These are phyloP conservation scores for Clistopyga incitator DNA, from an alignment of 2,888 invertebrate genomes.

Conservation along the genomic window DNA sequence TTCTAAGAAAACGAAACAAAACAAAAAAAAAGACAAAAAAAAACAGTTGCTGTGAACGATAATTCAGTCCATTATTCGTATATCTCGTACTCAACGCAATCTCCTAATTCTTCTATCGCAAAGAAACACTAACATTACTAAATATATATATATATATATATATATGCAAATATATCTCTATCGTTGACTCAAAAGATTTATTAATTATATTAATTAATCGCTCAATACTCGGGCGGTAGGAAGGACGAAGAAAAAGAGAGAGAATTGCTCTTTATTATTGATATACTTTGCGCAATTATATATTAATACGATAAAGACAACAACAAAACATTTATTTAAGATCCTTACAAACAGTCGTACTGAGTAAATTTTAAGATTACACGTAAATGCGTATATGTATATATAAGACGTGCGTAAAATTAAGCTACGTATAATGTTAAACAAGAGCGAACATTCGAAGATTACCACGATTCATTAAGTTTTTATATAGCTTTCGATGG, in stretches of 20 bases:
- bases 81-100: constrained; percentile 38
- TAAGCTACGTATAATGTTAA: constrained; percentile 20
- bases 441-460: constrained; percentile 12
- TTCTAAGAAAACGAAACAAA: constrained; percentile 73
- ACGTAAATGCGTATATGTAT: constrained; percentile 37
- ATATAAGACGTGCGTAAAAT: constrained; percentile 38
- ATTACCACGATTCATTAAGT: constrained; percentile 51
- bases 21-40: constrained; percentile 1
- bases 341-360: constrained; percentile 40
- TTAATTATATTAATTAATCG: constrained; percentile 48
- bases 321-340: constrained; percentile 39
- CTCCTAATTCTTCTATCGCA: constrained; percentile 40
- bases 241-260: constrained; percentile 8
- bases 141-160: background rate
- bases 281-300: constrained; percentile 54
- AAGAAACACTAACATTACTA: constrained; percentile 21
- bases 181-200: constrained; percentile 52
- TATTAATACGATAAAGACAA: constrained; percentile 37
- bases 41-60: constrained; percentile 63
- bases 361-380: constrained; percentile 56
- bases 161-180: constrained; percentile 41
- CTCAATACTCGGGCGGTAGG: constrained; percentile 42
- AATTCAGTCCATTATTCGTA: constrained; percentile 60
- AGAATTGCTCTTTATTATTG: constrained; percentile 40
- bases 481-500: constrained; percentile 57